Evolutionary conservation across 2,113 vertebrate genomes (phyloP).

Genomic region (Piprites chloris): DNA sequence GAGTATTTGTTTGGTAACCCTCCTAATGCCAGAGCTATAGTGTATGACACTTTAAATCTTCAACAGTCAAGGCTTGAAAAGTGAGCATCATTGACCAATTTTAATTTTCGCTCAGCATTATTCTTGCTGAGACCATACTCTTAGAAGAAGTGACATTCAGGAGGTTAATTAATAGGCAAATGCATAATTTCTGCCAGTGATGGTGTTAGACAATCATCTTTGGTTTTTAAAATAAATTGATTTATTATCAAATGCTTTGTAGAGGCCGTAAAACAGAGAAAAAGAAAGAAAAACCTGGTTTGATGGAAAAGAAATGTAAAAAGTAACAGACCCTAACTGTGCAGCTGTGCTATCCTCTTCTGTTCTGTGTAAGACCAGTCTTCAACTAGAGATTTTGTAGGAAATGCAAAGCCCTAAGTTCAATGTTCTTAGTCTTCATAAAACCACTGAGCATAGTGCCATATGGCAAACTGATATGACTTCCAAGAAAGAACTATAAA

Average conservation of each 20-base stretch:
- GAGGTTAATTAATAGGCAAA: background rate
- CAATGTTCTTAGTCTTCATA: background rate
- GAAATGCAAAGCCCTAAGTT: background rate
- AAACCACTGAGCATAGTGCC: background rate
- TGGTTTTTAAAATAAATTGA: background rate
- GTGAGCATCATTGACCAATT: background rate
- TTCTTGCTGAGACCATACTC: background rate
- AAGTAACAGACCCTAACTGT: background rate
- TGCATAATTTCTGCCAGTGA: background rate
- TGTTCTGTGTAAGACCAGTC: background rate
- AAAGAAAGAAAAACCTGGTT: background rate
- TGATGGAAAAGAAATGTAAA: background rate
- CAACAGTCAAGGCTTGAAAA: background rate
- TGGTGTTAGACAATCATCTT: background rate
- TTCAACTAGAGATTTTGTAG: background rate
- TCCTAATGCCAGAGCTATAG: background rate
- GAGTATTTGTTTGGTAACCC: background rate
- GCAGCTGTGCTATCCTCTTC: background rate
- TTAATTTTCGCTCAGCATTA: fast-evolving
- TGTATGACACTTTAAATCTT: background rate
- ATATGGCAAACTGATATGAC: background rate
- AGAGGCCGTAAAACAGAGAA: background rate
- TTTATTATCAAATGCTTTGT: background rate
- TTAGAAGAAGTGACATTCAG: background rate
- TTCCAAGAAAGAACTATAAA: background rate